Percentiles rank a stretch among this genome's conserved stretches.
Evolutionary conservation across 2,113 vertebrate genomes (phyloP).

Genomic region (Mixornis gularis): DNA sequence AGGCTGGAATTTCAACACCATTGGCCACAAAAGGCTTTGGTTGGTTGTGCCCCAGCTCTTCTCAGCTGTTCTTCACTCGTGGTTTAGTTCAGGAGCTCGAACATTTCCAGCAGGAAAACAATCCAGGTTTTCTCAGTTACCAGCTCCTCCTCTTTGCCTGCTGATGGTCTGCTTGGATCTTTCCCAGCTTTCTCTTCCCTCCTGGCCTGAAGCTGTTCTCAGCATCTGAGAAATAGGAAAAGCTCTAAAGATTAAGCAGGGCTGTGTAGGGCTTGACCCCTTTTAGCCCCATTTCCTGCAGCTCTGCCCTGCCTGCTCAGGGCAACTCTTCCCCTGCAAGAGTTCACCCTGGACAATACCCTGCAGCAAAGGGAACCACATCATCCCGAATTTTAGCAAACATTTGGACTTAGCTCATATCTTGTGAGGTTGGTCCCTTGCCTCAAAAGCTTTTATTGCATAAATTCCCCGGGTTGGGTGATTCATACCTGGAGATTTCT

Average conservation of each 20-base stretch:
- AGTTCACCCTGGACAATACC: background rate
- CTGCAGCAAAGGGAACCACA: background rate
- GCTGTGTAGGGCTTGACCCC: background rate
- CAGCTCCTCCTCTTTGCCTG: background rate
- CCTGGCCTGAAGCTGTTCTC: background rate
- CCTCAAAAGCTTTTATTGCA: slow-evolving; percentile 45
- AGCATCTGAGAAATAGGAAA: background rate
- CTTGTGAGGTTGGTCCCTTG: background rate
- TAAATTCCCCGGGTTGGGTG: background rate
- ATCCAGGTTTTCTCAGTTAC: background rate
- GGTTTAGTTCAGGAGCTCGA: background rate
- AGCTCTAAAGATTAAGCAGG: background rate
- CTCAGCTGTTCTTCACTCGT: background rate
- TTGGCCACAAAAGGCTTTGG: background rate
- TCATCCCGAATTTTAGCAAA: slow-evolving; percentile 1
- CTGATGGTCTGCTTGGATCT: background rate
- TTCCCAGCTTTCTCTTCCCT: background rate
- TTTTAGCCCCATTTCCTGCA: background rate
- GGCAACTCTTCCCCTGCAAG: background rate
- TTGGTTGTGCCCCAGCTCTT: background rate
- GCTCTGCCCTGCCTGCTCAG: background rate
- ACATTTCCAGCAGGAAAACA: background rate
- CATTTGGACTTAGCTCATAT: background rate
- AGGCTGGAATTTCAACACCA: background rate
- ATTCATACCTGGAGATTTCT: slow-evolving; percentile 54